Conservation (phyloP, 2,888 invertebrate species). For the Erannis defoliaria region DNA sequence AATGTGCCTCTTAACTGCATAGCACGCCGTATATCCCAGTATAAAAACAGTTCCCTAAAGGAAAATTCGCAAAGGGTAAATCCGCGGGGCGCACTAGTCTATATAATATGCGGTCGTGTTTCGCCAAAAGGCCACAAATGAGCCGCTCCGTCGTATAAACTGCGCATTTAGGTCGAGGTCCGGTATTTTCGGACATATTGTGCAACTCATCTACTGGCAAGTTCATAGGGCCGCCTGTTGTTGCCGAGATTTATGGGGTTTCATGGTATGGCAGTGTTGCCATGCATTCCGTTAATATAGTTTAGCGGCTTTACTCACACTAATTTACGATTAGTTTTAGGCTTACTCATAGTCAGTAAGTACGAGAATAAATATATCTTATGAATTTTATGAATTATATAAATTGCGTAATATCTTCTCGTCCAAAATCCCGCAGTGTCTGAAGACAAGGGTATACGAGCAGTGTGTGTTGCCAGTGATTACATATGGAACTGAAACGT, state of each 20-base stretch:
- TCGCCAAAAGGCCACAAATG: constrained; percentile 51
- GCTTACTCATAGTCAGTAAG: too few relatives aligned
- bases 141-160: constrained; percentile 44
- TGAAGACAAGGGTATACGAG: too few relatives aligned
- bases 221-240: constrained; percentile 42
- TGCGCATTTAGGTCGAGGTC: constrained; percentile 76
- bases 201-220: constrained; percentile 65
- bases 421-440: too few relatives aligned
- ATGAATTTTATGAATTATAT: too few relatives aligned
- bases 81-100: not conserved
- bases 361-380: too few relatives aligned
- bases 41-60: too few relatives aligned
- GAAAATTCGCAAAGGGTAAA: too few relatives aligned
- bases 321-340: not conserved
- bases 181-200: constrained; percentile 75
- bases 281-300: not conserved
- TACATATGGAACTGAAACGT: too few relatives aligned
- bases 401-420: too few relatives aligned
- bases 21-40: too few relatives aligned
- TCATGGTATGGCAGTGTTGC: constrained; percentile 1
- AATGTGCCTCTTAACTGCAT: too few relatives aligned
- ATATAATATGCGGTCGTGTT: constrained; percentile 16
- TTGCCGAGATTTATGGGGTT: constrained; percentile 25
- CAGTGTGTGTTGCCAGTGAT: too few relatives aligned
- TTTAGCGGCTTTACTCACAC: not conserved